Conservation (phyloP, 92 coral and sea anemone species). For the Phenganax stokvisi region DNA sequence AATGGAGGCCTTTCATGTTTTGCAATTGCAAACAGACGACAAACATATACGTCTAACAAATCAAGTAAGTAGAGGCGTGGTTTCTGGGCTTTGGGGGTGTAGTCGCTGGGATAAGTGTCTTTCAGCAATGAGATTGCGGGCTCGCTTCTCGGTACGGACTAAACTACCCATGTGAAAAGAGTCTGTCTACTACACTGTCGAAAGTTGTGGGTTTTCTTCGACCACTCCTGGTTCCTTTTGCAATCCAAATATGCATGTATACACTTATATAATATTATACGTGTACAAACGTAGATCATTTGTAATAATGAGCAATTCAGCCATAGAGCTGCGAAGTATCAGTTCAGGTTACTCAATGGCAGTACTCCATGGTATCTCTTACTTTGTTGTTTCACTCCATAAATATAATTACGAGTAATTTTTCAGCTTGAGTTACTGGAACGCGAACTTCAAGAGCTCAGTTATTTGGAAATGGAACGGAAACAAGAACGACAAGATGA, state of each 20-base stretch:
- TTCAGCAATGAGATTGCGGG: neutral
- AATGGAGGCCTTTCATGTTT: constrained; percentile 90
- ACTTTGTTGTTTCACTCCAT: neutral
- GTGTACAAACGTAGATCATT: too few relatives aligned
- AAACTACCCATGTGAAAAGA: too few relatives aligned
- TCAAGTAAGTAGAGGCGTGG: constrained; percentile 53
- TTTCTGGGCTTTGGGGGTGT: too few relatives aligned
- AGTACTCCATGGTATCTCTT: too few relatives aligned
- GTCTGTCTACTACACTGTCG: too few relatives aligned
- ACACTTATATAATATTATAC: too few relatives aligned
- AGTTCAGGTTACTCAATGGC: neutral
- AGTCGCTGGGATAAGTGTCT: neutral
- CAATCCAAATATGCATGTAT: too few relatives aligned
- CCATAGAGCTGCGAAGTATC: neutral
- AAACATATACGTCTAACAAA: constrained; percentile 77
- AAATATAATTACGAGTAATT: neutral
- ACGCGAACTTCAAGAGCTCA: constrained; percentile 70
- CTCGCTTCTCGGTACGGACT: too few relatives aligned
- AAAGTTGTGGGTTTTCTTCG: too few relatives aligned
- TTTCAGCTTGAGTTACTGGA: constrained; percentile 75
- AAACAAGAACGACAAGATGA: constrained; percentile 77
- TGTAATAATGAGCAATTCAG: too few relatives aligned
- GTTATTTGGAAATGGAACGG: constrained; percentile 76
- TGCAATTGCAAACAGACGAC: constrained; percentile 81
- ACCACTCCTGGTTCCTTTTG: neutral